A percentile compares a stretch with the other conserved stretches of the same genome.
Conservation (phyloP, 2,113 vertebrate genomes). For the Pedionomus torquatus region DNA sequence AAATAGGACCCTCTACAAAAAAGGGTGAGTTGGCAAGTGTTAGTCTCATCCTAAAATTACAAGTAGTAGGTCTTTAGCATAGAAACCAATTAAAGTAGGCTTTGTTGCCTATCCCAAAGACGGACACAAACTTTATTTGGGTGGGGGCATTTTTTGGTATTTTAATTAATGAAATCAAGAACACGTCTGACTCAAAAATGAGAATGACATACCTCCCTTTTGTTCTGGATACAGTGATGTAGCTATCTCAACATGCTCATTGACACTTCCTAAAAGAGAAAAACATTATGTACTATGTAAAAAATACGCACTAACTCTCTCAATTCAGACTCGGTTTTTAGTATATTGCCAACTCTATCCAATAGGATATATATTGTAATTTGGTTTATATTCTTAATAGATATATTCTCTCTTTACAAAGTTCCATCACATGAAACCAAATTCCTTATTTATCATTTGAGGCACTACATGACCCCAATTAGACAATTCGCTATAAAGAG, state of each 20-base stretch:
- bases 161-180: constrained; percentile 38
- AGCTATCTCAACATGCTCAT: constrained; percentile 30
- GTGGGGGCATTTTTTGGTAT: background rate
- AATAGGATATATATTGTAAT: constrained; percentile 79
- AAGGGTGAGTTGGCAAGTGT: constrained; percentile 72
- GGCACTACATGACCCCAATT: constrained; percentile 61
- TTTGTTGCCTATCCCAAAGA: too few relatives aligned
- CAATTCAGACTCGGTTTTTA: constrained; percentile 36
- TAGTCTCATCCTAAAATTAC: constrained; percentile 57
- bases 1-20: constrained; percentile 76
- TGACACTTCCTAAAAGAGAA: constrained; percentile 61
- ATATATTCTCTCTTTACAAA: constrained; percentile 76
- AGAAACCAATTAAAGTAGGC: too few relatives aligned
- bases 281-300: constrained; percentile 34
- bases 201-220: constrained; percentile 48
- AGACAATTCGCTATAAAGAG: constrained; percentile 81
- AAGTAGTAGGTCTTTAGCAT: constrained; percentile 18
- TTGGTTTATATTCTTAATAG: constrained; percentile 76
- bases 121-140: constrained; percentile 10
- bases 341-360: constrained; percentile 80
- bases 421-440: constrained; percentile 81
- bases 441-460: constrained; percentile 69
- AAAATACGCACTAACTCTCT: constrained; percentile 46
- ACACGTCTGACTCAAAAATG: constrained; percentile 24
- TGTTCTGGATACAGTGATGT: constrained; percentile 40